Evolutionary conservation across 1,140 invertebrate genomes (phyloP).

Genomic region (Drosophila suzukii): DNA sequence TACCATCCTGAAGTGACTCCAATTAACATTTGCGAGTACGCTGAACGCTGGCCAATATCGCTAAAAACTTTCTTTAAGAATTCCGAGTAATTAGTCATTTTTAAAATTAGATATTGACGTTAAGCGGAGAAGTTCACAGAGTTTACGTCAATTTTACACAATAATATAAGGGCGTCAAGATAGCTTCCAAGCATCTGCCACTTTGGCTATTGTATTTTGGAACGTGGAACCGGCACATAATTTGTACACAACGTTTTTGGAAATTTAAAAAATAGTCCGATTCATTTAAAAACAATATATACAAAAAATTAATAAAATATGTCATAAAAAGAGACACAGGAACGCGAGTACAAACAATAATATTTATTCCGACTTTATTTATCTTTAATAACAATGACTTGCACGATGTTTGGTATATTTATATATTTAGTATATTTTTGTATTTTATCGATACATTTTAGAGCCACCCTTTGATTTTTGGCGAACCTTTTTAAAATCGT

Average conservation of each 20-base stretch:
- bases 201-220: not conserved
- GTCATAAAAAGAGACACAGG: too few relatives aligned
- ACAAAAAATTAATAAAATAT: too few relatives aligned
- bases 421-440: too few relatives aligned
- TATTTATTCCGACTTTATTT: too few relatives aligned
- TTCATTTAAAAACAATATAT: too few relatives aligned
- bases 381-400: too few relatives aligned
- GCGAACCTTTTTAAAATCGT: too few relatives aligned
- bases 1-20: constrained; percentile 96
- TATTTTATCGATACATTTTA: too few relatives aligned
- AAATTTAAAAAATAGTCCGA: not conserved
- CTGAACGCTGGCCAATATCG: constrained; percentile 92
- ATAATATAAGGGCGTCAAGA: constrained; percentile 20
- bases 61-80: constrained; percentile 90
- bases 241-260: not conserved
- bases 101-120: constrained; percentile 40
- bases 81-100: constrained; percentile 85
- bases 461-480: too few relatives aligned
- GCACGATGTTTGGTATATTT: too few relatives aligned
- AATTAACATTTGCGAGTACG: constrained; percentile 94
- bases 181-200: not conserved
- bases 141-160: constrained; percentile 29
- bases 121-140: constrained; percentile 10
- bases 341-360: too few relatives aligned
- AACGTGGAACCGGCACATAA: not conserved